Evolutionary conservation across 2,113 vertebrate genomes (phyloP).

Genomic region (Pongo pygmaeus): DNA sequence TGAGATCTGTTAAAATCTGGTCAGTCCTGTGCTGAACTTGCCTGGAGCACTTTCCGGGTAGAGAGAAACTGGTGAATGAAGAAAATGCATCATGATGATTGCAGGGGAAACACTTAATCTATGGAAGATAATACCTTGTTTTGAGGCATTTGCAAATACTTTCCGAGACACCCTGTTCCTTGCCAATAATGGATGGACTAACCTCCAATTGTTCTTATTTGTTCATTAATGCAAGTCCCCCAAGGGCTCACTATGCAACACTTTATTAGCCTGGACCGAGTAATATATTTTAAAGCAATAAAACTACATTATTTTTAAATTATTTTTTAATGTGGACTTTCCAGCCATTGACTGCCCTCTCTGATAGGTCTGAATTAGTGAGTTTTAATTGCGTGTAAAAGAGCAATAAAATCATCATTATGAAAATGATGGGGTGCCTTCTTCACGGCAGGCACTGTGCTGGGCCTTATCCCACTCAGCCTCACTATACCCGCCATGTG

Average conservation of each 20-base stretch:
- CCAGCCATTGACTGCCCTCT: conserved; percentile 68
- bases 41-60: background rate
- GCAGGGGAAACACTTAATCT: background rate
- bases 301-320: conserved; percentile 75
- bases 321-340: conserved; percentile 78
- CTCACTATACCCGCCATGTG: accelerated
- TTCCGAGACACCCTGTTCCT: background rate
- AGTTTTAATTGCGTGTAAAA: conserved; percentile 76
- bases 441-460: background rate
- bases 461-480: accelerated
- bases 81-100: background rate
- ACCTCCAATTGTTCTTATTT: conserved; percentile 66
- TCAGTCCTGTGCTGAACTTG: background rate
- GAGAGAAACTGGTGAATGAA: background rate
- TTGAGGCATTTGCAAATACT: conserved; percentile 4
- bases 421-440: conserved; percentile 39
- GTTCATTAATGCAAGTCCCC: conserved; percentile 62
- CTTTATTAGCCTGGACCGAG: conserved; percentile 66
- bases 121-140: background rate
- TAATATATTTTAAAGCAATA: conserved; percentile 76
- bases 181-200: conserved; percentile 58
- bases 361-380: conserved; percentile 73
- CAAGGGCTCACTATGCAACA: conserved; percentile 2
- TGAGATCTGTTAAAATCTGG: background rate
- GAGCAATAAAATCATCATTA: conserved; percentile 74